These are phyloP conservation scores for Dinocampus coccinellae DNA, from an alignment of 2,888 invertebrate species.

Conservation along the genomic window DNA sequence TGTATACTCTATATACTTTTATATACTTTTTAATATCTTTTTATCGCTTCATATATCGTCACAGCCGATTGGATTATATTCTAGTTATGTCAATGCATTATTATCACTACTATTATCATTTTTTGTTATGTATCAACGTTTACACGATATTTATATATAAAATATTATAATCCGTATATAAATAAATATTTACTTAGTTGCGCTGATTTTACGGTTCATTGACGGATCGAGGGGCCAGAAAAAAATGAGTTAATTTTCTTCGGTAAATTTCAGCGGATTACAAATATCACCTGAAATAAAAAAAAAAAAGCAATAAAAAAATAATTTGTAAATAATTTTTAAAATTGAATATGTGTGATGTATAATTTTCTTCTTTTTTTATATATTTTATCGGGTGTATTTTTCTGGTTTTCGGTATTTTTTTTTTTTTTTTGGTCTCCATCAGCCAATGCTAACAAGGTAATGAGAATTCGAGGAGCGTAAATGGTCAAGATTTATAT, in stretches of 20 bases:
- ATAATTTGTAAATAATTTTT: neutral
- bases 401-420: neutral
- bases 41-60: constrained; percentile 2
- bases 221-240: too few species aligned
- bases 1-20: neutral
- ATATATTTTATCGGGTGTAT: neutral
- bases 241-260: too few species aligned
- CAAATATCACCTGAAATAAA: too few species aligned
- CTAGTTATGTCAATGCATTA: neutral
- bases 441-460: neutral
- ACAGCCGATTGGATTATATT: constrained; percentile 19
- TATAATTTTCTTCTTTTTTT: neutral
- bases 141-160: neutral
- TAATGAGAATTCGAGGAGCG: constrained; percentile 9
- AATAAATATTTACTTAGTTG: neutral
- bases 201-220: constrained; percentile 2
- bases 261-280: too few species aligned
- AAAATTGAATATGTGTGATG: neutral
- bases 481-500: constrained; percentile 8
- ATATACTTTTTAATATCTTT: neutral
- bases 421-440: neutral
- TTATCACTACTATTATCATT: too few species aligned
- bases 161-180: too few species aligned
- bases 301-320: neutral
- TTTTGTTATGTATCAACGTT: too few species aligned